Base-by-base conservation (phyloP, 2,888 invertebrate genomes). In the Bruchidius siliquastri region DNA sequence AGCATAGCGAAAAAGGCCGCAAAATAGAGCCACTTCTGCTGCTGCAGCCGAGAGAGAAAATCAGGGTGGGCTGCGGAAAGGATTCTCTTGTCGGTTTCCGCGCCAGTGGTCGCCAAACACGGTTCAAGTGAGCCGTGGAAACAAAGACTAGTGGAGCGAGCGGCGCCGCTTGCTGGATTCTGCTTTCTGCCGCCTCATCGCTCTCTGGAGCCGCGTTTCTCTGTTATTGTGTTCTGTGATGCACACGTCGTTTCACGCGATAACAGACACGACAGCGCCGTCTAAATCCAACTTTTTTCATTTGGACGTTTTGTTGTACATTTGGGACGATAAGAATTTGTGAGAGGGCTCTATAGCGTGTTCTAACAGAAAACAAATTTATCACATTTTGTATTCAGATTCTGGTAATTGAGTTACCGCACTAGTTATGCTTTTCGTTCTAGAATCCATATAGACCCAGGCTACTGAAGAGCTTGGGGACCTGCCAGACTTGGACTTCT, bases 51-150 rank as follows among this genome's bases (percentile, higher is more conserved):
- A 66, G 74, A 71, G 71, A 71, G 68, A 73, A 76, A 79, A 79
- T 76, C 74, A 71, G 71, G 73, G 73, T 74, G 66, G 80, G 82
- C 82, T 83, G 84, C 85, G 86, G 86, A 86, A 86, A 85, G 85
- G 84, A 86, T 85, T 86, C 86, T 83, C 85, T 84, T 85, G 86
- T 86, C 85, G 84, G 81, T 85, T 86, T 86, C 84, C 85, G 82
- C 83, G 80, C 81, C 83, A 83, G 77, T 82, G 83, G 80, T 77
- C 79, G 76, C 82, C 83, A 84, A 85, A 84, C 84, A 83, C 82
- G 81, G 82, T 80, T 81, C 81, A 83, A 84, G 83, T 84, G 83
- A 84, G 82, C 83, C 83, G 82, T 84, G 81, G 83, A 85, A 85
- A 84, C 83, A 84, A 85, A 84, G 84, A 83, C 82, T 81, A 83